These are phyloP conservation scores for Desmodus rotundus DNA, from an alignment of 2,113 vertebrate species.

Conservation along the genomic window DNA sequence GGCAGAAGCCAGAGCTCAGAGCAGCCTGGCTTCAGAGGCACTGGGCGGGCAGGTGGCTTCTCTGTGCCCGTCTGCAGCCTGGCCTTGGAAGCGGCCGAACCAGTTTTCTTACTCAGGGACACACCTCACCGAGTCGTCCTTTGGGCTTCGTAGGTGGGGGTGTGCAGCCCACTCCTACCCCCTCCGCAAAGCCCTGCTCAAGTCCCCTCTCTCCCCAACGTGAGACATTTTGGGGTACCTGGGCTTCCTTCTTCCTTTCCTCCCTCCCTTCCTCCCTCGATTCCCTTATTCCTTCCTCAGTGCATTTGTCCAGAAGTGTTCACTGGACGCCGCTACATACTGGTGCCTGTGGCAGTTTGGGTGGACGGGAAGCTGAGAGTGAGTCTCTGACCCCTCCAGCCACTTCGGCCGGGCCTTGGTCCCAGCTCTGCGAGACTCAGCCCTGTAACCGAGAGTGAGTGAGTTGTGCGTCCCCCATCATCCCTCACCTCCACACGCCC, in stretches of 20 bases:
- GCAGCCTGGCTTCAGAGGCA: not conserved
- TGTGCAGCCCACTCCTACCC: not conserved
- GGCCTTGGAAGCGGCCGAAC: not conserved
- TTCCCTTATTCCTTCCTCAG: not conserved
- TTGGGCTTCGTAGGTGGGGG: not conserved
- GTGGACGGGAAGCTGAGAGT: not conserved
- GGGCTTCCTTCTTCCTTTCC: not conserved
- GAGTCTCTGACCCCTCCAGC: not conserved
- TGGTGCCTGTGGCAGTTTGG: rapidly evolving
- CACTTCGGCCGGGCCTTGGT: rapidly evolving
- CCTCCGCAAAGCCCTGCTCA: rapidly evolving
- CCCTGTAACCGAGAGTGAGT: rapidly evolving
- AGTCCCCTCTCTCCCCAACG: not conserved
- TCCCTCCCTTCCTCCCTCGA: not conserved
- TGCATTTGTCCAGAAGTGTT: not conserved
- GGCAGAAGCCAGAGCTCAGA: not conserved
- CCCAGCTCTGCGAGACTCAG: rapidly evolving
- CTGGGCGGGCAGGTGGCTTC: rapidly evolving
- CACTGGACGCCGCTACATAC: rapidly evolving
- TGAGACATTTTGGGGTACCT: rapidly evolving
- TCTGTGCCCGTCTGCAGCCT: not conserved
- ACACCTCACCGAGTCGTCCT: too few relatives aligned
- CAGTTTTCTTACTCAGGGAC: not conserved
- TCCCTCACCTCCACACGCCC: rapidly evolving
- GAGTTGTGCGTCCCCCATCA: rapidly evolving